Percentiles rank a stretch among this genome's conserved stretches.
phyloP scores from a whole-genome alignment of 2,797 vertebrate genomes.

The Amblyraja radiata region DNA sequence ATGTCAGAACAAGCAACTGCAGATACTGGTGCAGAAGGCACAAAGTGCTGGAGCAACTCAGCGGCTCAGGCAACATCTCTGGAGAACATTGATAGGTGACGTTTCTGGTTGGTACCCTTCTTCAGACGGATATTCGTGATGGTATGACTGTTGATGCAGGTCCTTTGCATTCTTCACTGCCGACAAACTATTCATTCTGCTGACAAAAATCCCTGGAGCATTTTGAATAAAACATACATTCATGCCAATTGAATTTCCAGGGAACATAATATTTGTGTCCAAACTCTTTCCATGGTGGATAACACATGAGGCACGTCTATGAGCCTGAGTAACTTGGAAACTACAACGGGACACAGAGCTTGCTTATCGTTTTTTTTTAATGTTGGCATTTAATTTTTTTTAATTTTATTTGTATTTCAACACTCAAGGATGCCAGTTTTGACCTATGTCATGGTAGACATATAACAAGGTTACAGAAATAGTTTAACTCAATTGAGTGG shows the following conservation, averaged over 20 bases:
- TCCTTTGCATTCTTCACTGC: background rate
- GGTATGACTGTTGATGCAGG: background rate
- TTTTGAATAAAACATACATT: background rate
- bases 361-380: background rate
- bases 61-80: no score
- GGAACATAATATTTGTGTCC: background rate
- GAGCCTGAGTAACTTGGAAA: background rate
- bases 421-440: background rate
- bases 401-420: no score
- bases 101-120: no score
- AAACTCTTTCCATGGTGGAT: background rate
- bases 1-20: no score
- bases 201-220: background rate
- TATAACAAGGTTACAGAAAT: background rate
- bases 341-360: background rate
- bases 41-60: no score
- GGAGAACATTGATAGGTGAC: no score
- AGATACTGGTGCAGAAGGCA: no score
- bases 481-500: background rate
- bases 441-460: background rate
- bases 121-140: background rate
- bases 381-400: background rate
- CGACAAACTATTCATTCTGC: background rate
- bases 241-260: background rate
- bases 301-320: background rate